Conservation (phyloP, 2,888 invertebrate species). For the Pheosia gnoma region DNA sequence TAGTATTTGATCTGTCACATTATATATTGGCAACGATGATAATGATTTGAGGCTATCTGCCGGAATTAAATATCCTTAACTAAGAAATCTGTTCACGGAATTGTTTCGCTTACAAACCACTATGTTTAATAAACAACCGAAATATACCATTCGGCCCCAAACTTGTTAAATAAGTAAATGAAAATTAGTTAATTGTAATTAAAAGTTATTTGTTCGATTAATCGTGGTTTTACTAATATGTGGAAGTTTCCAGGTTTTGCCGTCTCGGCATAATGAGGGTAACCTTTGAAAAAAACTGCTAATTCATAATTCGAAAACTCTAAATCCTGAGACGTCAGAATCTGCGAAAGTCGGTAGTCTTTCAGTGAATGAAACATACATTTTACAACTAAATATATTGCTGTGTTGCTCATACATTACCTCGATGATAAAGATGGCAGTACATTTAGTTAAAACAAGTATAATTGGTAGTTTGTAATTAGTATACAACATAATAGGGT, state of each 20-base stretch:
- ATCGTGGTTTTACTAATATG: conserved; percentile 7
- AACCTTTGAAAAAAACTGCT: background rate
- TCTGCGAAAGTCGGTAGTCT: background rate
- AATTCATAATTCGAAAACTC: background rate
- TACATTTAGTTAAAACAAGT: no score
- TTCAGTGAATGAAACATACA: background rate
- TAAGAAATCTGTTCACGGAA: background rate
- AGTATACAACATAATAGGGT: no score
- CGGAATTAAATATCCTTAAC: background rate
- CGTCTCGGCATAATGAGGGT: background rate
- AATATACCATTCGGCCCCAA: conserved; percentile 36
- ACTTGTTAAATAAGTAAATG: conserved; percentile 32
- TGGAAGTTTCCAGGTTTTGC: background rate
- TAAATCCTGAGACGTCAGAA: background rate
- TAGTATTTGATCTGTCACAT: conserved; percentile 4
- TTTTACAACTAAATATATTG: no score
- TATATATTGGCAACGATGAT: conserved; percentile 2
- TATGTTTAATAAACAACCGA: conserved; percentile 20
- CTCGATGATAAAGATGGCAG: no score
- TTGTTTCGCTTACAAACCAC: background rate
- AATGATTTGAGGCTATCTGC: conserved; percentile 5
- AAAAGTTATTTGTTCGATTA: conserved; percentile 26
- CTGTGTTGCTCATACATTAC: no score
- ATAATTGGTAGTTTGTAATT: no score
- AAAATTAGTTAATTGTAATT: conserved; percentile 37